Percentiles rank a stretch among this genome's conserved stretches.
Evolutionary conservation across 2,888 invertebrate species (phyloP).

Genomic region (Scaptomyza cyrtandrae): DNA sequence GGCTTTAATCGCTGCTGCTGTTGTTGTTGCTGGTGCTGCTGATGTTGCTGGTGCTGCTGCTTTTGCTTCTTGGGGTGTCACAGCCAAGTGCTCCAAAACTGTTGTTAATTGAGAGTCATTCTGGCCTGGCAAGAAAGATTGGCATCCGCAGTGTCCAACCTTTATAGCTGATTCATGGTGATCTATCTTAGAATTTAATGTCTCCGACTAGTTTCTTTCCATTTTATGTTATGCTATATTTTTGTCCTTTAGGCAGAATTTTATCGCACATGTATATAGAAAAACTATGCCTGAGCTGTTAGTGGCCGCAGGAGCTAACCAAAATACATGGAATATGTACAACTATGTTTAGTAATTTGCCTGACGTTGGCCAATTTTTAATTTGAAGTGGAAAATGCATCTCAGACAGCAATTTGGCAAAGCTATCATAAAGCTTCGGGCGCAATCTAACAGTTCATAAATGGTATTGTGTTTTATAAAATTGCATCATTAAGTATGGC

Average conservation of each 20-base stretch:
- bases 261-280: slow-evolving; percentile 3
- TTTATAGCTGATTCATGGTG: slow-evolving; percentile 11
- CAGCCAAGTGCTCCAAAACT: slow-evolving; percentile 60
- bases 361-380: slow-evolving; percentile 33
- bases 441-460: background rate
- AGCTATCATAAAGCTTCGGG: slow-evolving; percentile 2
- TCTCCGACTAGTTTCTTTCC: slow-evolving; percentile 12
- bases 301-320: slow-evolving; percentile 24
- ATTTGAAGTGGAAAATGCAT: slow-evolving; percentile 16
- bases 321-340: background rate
- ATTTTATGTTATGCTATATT: slow-evolving; percentile 18
- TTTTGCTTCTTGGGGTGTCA: slow-evolving; percentile 44
- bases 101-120: slow-evolving; percentile 72
- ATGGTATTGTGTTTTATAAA: too few species aligned
- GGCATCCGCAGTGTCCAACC: background rate
- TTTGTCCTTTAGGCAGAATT: slow-evolving; percentile 1
- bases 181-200: slow-evolving; percentile 29
- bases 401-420: slow-evolving; percentile 24
- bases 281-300: too few species aligned
- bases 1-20: slow-evolving; percentile 52
- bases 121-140: slow-evolving; percentile 41
- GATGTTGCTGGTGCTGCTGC: background rate
- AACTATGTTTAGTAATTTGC: slow-evolving; percentile 34
- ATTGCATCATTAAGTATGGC: too few species aligned
- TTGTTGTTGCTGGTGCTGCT: slow-evolving; percentile 1